Evolutionary conservation across 37 sponge, comb jelly and placozoan species (phyloP), one percentile per base, ranked within the genome.

Genomic region (Crambe crambe): DNA sequence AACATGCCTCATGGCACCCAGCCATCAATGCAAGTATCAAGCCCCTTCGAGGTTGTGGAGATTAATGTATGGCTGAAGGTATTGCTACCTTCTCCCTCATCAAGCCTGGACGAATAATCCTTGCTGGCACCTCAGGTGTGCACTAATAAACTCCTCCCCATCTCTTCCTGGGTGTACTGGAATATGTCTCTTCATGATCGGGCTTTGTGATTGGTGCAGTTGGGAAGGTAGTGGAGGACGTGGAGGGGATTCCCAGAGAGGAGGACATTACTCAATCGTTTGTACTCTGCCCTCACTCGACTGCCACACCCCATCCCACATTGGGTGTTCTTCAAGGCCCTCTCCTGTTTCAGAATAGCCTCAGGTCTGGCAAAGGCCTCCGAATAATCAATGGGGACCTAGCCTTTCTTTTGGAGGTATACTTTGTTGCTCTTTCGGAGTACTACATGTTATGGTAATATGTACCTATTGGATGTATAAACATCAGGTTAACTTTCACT

Each of bases 261-360:
- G 68, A 75, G 39, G 74, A 80, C 21, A 41, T 92, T 20, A 85
- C 77, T 59, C n/a, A n/a, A n/a, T n/a, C 35, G 66, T 2, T 68
- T 77, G 54, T 92, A 92, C 75, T 68, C 86, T 59, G 82, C 76
- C 43, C 37, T 73, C 26, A 47, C n/a, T 21, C 73, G 41, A 8
- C 4, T 65, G 1, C 78, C 82, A 72, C 82, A 78, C 64, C 93
- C 93, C 44, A 74, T 91, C 9, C 83, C 80, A 29, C 27, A 88
- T 42, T 77, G 80, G 82, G 31, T 47, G 20, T 94, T 85, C 78
- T 94, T 80, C 61, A 76, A 81, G 43, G 95, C 89, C 17, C 85
- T 94, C 41, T 76, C 85, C 12, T 88, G 74, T 57, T 94, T 88
- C 73, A 81, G 92, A 79, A 78, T 87, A 62, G 94, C 90, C 43